phyloP scores from a whole-genome alignment of 2,888 invertebrate genomes.

The Drosophila austrosaltans region DNA sequence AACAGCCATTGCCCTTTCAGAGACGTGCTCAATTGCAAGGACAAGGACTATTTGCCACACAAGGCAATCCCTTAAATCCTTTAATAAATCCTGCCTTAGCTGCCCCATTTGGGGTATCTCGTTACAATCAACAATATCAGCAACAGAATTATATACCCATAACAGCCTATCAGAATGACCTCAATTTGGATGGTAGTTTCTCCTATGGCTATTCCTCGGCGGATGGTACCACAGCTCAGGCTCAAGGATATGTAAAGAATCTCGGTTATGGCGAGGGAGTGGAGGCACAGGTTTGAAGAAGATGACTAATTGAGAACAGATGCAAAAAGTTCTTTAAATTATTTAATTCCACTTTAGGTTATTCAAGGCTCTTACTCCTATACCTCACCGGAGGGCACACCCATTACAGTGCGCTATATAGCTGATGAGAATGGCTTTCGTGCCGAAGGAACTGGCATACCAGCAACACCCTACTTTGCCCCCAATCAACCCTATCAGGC shows the following conservation, averaged over 20 bases:
- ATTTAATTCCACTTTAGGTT: conserved; percentile 82
- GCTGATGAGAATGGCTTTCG: conserved; percentile 89
- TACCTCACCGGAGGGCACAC: conserved; percentile 89
- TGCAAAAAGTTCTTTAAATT: neutral
- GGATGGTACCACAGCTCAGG: conserved; percentile 91
- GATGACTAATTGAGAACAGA: neutral
- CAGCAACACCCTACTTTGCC: conserved; percentile 81
- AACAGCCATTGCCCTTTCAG: conserved; percentile 46
- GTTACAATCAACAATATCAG: conserved; percentile 75
- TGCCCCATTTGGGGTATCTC: conserved; percentile 67
- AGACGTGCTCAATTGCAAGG: conserved; percentile 39
- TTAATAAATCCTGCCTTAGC: conserved; percentile 52
- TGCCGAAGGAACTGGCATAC: conserved; percentile 83
- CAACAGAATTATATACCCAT: conserved; percentile 83
- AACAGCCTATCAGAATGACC: conserved; percentile 83
- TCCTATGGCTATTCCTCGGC: conserved; percentile 88
- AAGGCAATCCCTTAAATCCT: conserved; percentile 55
- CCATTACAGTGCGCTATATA: conserved; percentile 88
- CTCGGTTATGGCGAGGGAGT: conserved; percentile 87
- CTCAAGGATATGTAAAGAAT: conserved; percentile 90
- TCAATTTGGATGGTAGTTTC: conserved; percentile 83
- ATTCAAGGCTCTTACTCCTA: conserved; percentile 91
- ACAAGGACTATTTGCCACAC: conserved; percentile 62
- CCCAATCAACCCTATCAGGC: conserved; percentile 72
- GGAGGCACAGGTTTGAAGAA: conserved; percentile 84